A percentile compares a stretch with the other conserved stretches of the same genome.
These are phyloP conservation scores for Cotesia chilonis DNA, from an alignment of 1,140 invertebrate species.

Conservation along the genomic window DNA sequence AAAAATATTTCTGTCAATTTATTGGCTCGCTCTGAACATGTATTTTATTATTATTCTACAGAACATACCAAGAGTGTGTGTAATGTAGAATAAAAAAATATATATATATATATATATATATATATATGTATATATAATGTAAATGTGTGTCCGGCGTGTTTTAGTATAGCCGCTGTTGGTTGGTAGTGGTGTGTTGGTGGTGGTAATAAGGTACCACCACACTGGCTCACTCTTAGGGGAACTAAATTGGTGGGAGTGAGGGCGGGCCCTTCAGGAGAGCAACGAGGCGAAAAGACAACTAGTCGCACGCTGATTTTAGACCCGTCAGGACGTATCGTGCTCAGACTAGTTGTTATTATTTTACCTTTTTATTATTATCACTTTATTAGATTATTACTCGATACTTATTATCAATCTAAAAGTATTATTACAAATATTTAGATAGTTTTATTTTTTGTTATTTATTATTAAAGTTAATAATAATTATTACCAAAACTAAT, in stretches of 20 bases:
- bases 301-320: slow-evolving; percentile 58
- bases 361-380: slow-evolving; percentile 6
- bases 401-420: slow-evolving; percentile 16
- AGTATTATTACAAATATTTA: not conserved
- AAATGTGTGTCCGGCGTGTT: not conserved
- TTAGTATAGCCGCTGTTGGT: not conserved
- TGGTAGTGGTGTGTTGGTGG: slow-evolving; percentile 6
- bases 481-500: too few species aligned
- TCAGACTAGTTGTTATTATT: slow-evolving; percentile 14
- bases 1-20: too few species aligned
- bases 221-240: slow-evolving; percentile 8
- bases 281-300: slow-evolving; percentile 48
- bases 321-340: slow-evolving; percentile 46
- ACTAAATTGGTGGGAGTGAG: slow-evolving; percentile 33
- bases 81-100: too few species aligned
- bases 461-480: too few species aligned
- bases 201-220: slow-evolving; percentile 10
- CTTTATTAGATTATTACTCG: not conserved
- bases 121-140: too few species aligned
- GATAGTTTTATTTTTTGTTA: too few species aligned
- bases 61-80: too few species aligned
- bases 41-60: too few species aligned
- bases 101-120: too few species aligned
- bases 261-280: slow-evolving; percentile 45
- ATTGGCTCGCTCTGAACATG: too few species aligned